Evolutionary conservation across 2,888 invertebrate species (phyloP), one percentile per base, ranked within the genome.

Genomic region (Hydriomena furcata): DNA sequence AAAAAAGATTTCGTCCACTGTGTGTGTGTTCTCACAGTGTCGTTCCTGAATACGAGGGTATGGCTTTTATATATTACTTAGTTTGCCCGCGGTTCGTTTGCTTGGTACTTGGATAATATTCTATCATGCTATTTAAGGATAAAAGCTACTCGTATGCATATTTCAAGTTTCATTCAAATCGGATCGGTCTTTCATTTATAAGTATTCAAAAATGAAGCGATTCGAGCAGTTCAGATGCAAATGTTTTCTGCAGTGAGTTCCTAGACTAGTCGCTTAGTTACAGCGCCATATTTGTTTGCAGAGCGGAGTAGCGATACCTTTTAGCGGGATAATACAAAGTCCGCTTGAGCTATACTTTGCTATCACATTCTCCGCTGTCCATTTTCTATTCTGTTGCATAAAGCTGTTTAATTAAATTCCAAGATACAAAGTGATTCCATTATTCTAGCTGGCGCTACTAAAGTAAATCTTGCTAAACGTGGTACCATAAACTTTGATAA

Each of bases 261-360:
- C 28, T 5, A 7, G 20, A 7, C n/a, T 45, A 35, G 28, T 40
- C 32, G 51, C 60, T 47, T 31, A 35, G 62, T 58, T 53, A 58
- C 55, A 45, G 44, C 49, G 54, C 50, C 58, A 55, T 54, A 47
- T 68, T 71, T 77, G 74, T 76, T 76, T 73, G 71, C 63, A 62
- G 63, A 69, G 64, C 62, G 58, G 53, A 60, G 56, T 61, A 66
- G 69, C 66, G 67, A 71, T 72, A 73, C 75, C 73, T 77, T 78
- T 79, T 78, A 77, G 78, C 66, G 53, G 58, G 67, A 58, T 35
- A 47, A 54, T 53, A 57, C 42, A 42, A 42, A 52, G 46, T 28
- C 37, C 11, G 48, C 47, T 42, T 52, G 27, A 47, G 37, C 30
- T 43, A 28, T 17, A 31, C 52, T 57, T 20, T 40, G 45, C 46